Percentiles rank a stretch among this genome's conserved stretches.
These are phyloP conservation scores for Acanthurus leucopareius DNA, from an alignment of 2,797 vertebrate species.

Conservation along the genomic window DNA sequence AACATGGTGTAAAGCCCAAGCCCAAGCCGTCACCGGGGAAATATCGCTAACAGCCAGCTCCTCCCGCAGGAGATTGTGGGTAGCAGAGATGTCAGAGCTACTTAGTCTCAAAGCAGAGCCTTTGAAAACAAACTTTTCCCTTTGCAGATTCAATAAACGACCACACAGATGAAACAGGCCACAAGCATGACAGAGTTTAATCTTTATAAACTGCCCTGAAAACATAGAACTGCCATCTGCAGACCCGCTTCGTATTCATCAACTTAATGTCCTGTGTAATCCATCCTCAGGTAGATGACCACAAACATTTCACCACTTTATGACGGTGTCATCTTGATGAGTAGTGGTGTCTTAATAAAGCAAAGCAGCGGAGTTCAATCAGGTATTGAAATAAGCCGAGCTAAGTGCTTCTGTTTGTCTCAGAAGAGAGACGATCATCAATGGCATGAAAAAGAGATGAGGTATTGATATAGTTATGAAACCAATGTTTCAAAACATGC, in stretches of 20 bases:
- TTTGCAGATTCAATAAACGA: conserved; percentile 32
- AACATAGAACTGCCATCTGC: conserved; percentile 20
- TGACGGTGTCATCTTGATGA: conserved; percentile 42
- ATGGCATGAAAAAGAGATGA: conserved; percentile 84
- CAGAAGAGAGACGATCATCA: conserved; percentile 65
- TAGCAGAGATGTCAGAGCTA: conserved; percentile 76
- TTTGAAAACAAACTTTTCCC: conserved; percentile 64
- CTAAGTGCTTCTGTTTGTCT: conserved; percentile 70
- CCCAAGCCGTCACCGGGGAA: conserved; percentile 71
- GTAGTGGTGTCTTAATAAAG: conserved; percentile 59
- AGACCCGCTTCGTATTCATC: conserved; percentile 28
- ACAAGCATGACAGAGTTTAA: background rate
- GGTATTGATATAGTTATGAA: conserved; percentile 87
- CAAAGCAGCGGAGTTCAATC: conserved; percentile 53
- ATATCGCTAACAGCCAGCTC: conserved; percentile 71
- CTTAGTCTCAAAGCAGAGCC: conserved; percentile 66
- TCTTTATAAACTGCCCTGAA: background rate
- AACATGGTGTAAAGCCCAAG: conserved; percentile 71
- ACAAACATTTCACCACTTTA: conserved; percentile 29
- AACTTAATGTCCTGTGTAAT: conserved; percentile 58
- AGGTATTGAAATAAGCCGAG: conserved; percentile 66
- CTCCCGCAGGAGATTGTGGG: conserved; percentile 74
- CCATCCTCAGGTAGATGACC: conserved; percentile 9
- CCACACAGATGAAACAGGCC: conserved; percentile 4
- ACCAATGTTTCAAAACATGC: conserved; percentile 84